A percentile compares a stretch with the other conserved stretches of the same genome.
Conservation (phyloP, 2,113 vertebrate species). For the Nannobrachium achirus region DNA sequence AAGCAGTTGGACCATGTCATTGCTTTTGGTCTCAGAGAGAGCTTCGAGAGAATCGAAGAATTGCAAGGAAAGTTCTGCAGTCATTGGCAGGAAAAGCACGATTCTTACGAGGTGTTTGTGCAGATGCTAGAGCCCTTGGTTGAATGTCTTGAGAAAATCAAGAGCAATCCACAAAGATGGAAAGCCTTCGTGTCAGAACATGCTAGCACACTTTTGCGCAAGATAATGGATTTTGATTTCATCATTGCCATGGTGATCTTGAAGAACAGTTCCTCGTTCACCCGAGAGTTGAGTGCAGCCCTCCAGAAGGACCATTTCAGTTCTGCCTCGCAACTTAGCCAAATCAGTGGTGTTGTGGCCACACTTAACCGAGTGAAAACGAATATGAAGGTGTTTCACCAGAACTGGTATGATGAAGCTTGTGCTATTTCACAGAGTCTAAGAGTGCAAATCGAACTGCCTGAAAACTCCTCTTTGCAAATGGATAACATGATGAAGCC, state of each 20-base stretch:
- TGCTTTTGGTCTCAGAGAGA: slow-evolving; percentile 86
- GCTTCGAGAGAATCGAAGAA: slow-evolving; percentile 85
- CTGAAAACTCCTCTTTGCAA: slow-evolving; percentile 80
- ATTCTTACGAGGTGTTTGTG: slow-evolving; percentile 90
- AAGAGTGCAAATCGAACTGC: slow-evolving; percentile 87
- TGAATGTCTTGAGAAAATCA: slow-evolving; percentile 87
- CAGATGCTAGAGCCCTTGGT: slow-evolving; percentile 90
- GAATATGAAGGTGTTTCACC: slow-evolving; percentile 96
- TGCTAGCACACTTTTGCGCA: slow-evolving; percentile 83
- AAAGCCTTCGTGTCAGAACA: slow-evolving; percentile 76
- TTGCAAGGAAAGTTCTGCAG: slow-evolving; percentile 87
- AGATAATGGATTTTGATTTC: slow-evolving; percentile 92
- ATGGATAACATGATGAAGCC: slow-evolving; percentile 85
- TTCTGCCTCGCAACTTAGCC: slow-evolving; percentile 91
- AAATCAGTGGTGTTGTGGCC: slow-evolving; percentile 90
- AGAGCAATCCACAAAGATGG: slow-evolving; percentile 85
- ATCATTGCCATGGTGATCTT: slow-evolving; percentile 89
- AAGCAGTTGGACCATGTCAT: slow-evolving; percentile 88
- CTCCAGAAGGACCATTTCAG: slow-evolving; percentile 93
- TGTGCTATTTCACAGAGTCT: slow-evolving; percentile 86
- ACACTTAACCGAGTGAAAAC: slow-evolving; percentile 94
- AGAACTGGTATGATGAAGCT: slow-evolving; percentile 97
- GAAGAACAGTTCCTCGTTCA: slow-evolving; percentile 92
- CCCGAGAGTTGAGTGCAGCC: slow-evolving; percentile 90
- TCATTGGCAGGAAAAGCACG: slow-evolving; percentile 90